phyloP scores from a whole-genome alignment of 2,888 invertebrate genomes.

The Eulithis testata region DNA sequence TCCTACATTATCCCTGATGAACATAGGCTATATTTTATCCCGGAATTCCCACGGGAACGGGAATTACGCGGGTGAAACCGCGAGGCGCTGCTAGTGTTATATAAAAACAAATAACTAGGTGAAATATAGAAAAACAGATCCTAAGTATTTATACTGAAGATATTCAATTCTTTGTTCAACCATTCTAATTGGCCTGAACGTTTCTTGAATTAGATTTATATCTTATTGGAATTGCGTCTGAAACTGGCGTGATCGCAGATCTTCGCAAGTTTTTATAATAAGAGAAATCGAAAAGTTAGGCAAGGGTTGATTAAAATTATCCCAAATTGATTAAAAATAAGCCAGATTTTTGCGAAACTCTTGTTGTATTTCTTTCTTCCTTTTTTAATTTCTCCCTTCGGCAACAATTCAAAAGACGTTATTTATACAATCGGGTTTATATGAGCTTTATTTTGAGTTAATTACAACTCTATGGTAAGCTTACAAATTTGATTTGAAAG shows the following conservation, averaged over 20 bases:
- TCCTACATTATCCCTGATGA: no score
- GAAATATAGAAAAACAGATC: no score
- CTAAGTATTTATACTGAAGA: no score
- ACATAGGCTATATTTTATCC: no score
- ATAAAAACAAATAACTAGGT: no score
- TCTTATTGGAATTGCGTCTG: background rate
- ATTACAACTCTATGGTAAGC: background rate
- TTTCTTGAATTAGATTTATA: background rate
- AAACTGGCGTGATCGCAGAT: conserved; percentile 1
- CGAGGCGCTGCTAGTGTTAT: no score
- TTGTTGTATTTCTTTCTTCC: background rate
- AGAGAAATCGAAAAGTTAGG: background rate
- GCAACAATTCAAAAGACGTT: conserved; percentile 10
- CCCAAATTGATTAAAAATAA: background rate
- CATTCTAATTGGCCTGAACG: conserved; percentile 8
- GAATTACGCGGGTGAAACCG: no score
- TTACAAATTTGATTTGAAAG: background rate
- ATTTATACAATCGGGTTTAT: conserved; percentile 10
- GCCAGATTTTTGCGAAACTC: conserved; percentile 1
- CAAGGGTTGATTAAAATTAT: background rate
- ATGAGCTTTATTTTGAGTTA: conserved; percentile 4
- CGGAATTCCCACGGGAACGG: no score
- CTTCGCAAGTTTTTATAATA: background rate
- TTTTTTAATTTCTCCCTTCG: background rate
- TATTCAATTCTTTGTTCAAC: no score